Base-by-base conservation (phyloP, 2,888 invertebrate species). In the Ptychoptera albimana region DNA sequence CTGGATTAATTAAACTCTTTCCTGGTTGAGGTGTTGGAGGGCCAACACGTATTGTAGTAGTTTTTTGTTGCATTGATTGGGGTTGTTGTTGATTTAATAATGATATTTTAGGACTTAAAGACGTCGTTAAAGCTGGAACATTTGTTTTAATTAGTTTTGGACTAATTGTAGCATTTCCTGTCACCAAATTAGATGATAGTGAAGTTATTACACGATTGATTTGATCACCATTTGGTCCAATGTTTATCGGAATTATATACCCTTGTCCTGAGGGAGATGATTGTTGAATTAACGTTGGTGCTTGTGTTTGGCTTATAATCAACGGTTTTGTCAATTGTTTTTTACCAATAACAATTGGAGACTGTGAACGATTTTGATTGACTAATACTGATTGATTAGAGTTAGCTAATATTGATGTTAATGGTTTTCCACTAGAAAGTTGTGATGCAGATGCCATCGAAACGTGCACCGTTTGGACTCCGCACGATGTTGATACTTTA, bases 401-500 rank as follows among this genome's bases (percentile, higher is more conserved):
- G 35, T 42, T 46, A 2, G 47, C 44, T 13, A 49, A 41, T 15
- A 48, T 46, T 14, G 49, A 46, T 14, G 44, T 44, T 11, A 47
- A 44, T 38, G 38, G 45, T 44, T 35, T 46, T 37, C 10, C 10
- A 30, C n/a, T 37, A 4, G 44, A 36, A 9, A 15, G 32, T 31
- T 42, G 43, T n/a, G 42, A 36, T 4, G 54, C 51, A 8, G 53
- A 53, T 11, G 56, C 57, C 16, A 58, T 52, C 4, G 64, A 58
- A 12, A 63, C 59, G 49, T 64, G 64, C 2, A 63, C 63, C 2
- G 63, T 62, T 51, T 64, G 64, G 7, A 64, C 48, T 15, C 63
- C 63, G 29, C 53, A 55, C 2, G 63, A 58, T 11, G 63, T 63
- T 9, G 64, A 58, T 9, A 61, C 60, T 42, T 62, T 51, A 23